Base-by-base conservation (phyloP, 2,113 vertebrate genomes). In the Maccullochella peelii region DNA sequence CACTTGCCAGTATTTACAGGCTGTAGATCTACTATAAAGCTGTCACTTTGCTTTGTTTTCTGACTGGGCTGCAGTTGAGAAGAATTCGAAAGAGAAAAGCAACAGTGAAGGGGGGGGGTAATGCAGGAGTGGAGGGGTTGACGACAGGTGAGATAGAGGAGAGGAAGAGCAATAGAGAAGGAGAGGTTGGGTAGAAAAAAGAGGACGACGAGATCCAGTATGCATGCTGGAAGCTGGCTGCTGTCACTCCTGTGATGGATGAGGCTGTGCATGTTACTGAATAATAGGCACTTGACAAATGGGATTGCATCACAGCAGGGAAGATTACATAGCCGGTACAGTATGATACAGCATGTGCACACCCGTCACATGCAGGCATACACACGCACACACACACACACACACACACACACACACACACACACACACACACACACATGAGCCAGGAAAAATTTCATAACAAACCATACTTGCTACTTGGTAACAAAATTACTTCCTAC, bases 211-310 rank as follows among this genome's bases (percentile, higher is more conserved):
- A 82, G 76, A 49, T 50, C 62, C 55, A 57, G 65, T 62, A 54
- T 71, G 21, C 14, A 6, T 30, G 75, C 84, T 63, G 30, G 67
- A 76, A 79, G 87, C 59, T 59, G 71, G 62, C 76, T 65, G 50
- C 63, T 90, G 78, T 84, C 83, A 68, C 25, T 7, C 33, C 68
- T 36, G 69, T 61, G 88, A 83, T 79, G 61, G 84, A 83, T 86
- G 84, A 85, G 50, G 59, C 38, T 82, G 79, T 75, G 50, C 47
- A 52, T 83, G 54, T 82, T 81, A 73, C 86, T 85, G 84, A 87
- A 73, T 84, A 87, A 90, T 81, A 88, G 85, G 82, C 47, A 69
- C 69, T 65, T 69, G 71, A 57, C 78, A 90, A 91, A 93, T 85
- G 88, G 85, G 83, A 90, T 85, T 88, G 82, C 74, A 82, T 87